Percentiles rank a stretch among this genome's conserved stretches.
Evolutionary conservation across 2,797 vertebrate genomes (phyloP).

Genomic region (Naso thynnoides): DNA sequence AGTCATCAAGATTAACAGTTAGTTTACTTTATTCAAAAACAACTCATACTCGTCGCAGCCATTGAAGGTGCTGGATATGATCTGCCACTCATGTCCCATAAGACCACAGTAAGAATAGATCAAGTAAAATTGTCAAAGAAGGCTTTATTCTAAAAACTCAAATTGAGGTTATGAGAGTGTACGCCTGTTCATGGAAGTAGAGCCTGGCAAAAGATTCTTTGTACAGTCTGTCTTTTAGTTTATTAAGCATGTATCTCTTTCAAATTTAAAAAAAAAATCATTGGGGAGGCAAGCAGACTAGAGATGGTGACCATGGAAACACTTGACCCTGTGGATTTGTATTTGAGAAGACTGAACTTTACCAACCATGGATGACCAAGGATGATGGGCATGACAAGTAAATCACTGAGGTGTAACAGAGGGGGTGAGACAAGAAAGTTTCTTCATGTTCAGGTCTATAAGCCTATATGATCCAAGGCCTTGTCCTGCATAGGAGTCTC

Average conservation of each 20-base stretch:
- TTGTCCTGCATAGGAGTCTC: slow-evolving; percentile 1
- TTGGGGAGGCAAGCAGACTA: neutral
- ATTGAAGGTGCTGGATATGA: neutral
- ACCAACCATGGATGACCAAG: slow-evolving; percentile 18
- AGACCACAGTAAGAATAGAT: neutral
- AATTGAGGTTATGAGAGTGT: no score
- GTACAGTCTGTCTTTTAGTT: neutral
- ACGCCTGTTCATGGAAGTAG: neutral
- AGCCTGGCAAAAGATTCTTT: neutral
- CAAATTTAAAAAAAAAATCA: neutral
- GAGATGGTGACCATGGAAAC: slow-evolving; percentile 17
- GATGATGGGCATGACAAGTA: slow-evolving; percentile 38
- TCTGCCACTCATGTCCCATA: neutral
- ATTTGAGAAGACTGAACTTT: slow-evolving; percentile 4
- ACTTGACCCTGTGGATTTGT: slow-evolving; percentile 10
- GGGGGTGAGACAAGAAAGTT: neutral
- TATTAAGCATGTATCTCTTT: neutral
- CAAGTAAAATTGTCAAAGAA: neutral
- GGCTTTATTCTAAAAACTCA: neutral
- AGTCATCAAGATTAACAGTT: neutral
- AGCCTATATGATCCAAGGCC: neutral
- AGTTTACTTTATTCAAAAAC: neutral
- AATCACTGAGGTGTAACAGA: slow-evolving; percentile 21
- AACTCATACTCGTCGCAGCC: neutral
- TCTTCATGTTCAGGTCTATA: neutral